Percentiles rank a stretch among this genome's conserved stretches.
Conservation (phyloP, 2,797 vertebrate species). For the Heterohyrax brucei region DNA sequence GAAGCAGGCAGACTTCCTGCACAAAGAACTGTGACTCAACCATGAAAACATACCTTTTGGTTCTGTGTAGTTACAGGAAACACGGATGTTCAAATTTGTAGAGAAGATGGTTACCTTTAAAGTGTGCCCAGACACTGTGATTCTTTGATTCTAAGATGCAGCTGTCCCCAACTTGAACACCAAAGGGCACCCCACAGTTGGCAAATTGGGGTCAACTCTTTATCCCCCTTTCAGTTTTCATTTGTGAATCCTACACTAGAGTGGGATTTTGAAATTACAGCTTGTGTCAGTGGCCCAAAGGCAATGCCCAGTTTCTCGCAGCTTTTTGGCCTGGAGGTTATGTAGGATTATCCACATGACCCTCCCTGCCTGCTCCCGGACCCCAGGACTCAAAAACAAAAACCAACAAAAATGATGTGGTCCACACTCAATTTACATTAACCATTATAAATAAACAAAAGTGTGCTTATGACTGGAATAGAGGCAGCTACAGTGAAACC, state of each 20-base stretch:
- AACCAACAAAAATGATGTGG: not conserved
- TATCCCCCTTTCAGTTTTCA: not conserved
- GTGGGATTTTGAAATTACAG: not conserved
- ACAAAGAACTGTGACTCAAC: not conserved
- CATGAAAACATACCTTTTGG: not conserved
- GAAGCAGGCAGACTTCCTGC: not conserved
- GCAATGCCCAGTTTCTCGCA: not conserved
- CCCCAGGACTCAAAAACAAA: not conserved
- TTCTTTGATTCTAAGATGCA: not conserved
- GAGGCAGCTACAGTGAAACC: not conserved
- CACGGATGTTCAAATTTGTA: not conserved
- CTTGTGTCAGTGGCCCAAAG: not conserved
- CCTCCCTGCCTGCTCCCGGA: not conserved
- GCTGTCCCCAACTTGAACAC: not conserved
- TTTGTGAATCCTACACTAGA: not conserved
- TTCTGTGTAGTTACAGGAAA: fast-evolving
- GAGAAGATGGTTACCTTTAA: not conserved
- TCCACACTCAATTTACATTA: not conserved
- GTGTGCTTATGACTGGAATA: fast-evolving
- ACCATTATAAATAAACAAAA: not conserved
- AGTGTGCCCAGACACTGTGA: not conserved
- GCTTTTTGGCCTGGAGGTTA: not conserved
- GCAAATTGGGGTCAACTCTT: not conserved
- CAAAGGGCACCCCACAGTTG: not conserved
- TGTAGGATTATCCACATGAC: not conserved